Evolutionary conservation across 2,888 invertebrate species (phyloP).

Genomic region (Campaea margaritaria): DNA sequence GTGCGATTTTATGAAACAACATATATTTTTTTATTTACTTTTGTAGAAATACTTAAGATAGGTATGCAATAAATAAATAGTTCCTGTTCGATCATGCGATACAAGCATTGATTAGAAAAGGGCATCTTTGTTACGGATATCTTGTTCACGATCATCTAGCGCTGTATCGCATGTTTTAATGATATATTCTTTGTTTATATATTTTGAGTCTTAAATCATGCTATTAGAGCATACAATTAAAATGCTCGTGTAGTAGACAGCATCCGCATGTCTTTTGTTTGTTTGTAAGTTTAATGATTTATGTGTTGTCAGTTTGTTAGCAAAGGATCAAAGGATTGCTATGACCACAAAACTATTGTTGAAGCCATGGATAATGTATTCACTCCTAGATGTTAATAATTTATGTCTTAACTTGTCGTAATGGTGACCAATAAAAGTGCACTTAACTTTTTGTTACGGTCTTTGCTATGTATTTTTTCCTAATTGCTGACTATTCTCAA

Average conservation of each 20-base stretch:
- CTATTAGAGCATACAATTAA: neutral
- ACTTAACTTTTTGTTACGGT: neutral
- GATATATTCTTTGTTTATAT: neutral
- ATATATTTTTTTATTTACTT: no score
- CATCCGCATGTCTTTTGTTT: conserved; percentile 9
- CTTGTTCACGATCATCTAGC: conserved; percentile 42
- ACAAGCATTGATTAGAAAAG: conserved; percentile 43
- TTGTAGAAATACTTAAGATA: no score
- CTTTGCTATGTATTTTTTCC: no score
- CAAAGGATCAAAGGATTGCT: neutral
- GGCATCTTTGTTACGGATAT: conserved; percentile 39
- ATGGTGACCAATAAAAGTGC: neutral
- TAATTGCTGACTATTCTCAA: no score
- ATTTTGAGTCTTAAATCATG: neutral
- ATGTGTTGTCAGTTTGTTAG: neutral
- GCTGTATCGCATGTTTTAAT: conserved; percentile 25
- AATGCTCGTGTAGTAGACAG: neutral
- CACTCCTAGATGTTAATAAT: neutral
- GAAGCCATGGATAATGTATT: conserved; percentile 3
- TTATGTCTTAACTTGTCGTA: neutral
- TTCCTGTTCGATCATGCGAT: conserved; percentile 16
- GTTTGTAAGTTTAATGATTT: conserved; percentile 11
- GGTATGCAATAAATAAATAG: neutral
- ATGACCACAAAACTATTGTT: conserved; percentile 2
- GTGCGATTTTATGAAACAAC: no score